Percentiles rank a stretch among this genome's conserved stretches.
phyloP scores from a whole-genome alignment of 2,113 vertebrate genomes.

The Cyphomyrus discorhynchus region DNA sequence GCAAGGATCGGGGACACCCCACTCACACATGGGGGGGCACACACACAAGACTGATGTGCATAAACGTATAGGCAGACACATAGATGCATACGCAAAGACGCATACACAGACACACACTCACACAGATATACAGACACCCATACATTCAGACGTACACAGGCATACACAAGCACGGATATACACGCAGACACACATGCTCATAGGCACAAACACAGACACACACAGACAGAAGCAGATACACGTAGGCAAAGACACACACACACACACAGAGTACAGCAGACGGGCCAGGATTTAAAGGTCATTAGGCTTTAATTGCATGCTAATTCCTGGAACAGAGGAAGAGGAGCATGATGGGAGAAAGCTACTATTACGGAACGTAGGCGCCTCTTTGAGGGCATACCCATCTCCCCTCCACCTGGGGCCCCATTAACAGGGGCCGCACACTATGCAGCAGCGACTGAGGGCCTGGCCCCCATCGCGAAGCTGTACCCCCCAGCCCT shows the following conservation, averaged over 20 bases:
- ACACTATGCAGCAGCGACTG: conserved; percentile 61
- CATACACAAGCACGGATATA: background rate
- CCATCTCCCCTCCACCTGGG: conserved; percentile 43
- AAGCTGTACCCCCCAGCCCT: conserved; percentile 60
- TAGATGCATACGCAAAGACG: background rate
- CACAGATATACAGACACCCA: background rate
- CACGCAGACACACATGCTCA: background rate
- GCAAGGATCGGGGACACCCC: background rate
- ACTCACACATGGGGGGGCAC: background rate
- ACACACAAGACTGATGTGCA: background rate
- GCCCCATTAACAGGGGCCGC: conserved; percentile 46
- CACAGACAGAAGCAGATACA: background rate
- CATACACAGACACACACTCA: background rate
- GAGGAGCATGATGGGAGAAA: conserved; percentile 7
- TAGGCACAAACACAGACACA: conserved; percentile 10
- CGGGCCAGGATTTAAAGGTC: conserved; percentile 50
- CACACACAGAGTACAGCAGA: conserved; percentile 15
- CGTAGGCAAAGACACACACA: background rate
- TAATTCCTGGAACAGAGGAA: conserved; percentile 40
- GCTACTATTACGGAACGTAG: conserved; percentile 21
- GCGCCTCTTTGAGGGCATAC: conserved; percentile 34
- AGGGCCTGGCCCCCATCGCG: conserved; percentile 59
- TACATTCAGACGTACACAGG: background rate
- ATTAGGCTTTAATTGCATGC: conserved; percentile 54
- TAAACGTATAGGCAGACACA: background rate